Evolutionary conservation across 2,888 invertebrate genomes (phyloP).

Genomic region (Pseudococcus jackbeardsleyi): DNA sequence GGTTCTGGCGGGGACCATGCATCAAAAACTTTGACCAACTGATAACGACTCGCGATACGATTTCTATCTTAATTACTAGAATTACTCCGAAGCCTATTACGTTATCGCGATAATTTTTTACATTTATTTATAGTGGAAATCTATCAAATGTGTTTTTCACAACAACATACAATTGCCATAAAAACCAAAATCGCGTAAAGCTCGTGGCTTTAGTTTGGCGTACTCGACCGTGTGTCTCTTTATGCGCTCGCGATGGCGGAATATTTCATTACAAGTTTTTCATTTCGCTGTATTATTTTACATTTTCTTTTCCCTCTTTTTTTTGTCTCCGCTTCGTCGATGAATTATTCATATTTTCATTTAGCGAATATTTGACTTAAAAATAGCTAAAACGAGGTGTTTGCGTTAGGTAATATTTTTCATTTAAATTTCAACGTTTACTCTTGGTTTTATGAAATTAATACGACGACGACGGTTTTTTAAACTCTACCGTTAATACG

Average conservation of each 20-base stretch:
- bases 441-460: slow-evolving; percentile 38
- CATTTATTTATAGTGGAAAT: neutral
- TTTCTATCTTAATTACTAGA: slow-evolving; percentile 19
- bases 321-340: neutral
- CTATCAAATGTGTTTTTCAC: neutral
- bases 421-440: slow-evolving; percentile 40
- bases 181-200: neutral
- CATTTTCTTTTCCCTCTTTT: neutral
- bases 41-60: slow-evolving; percentile 6
- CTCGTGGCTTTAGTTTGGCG: neutral
- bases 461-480: slow-evolving; percentile 4
- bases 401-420: slow-evolving; percentile 37
- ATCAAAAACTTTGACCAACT: slow-evolving; percentile 13
- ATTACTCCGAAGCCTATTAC: slow-evolving; percentile 16
- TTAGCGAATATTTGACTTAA: slow-evolving; percentile 31
- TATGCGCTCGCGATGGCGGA: neutral
- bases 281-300: neutral
- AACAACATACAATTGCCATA: neutral
- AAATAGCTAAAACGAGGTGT: slow-evolving; percentile 36
- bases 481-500: neutral
- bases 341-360: slow-evolving; percentile 40
- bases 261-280: slow-evolving; percentile 23
- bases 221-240: neutral
- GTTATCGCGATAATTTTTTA: slow-evolving; percentile 12
- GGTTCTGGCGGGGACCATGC: neutral